phyloP scores from a whole-genome alignment of 2,113 vertebrate species.

The Leucopsar rothschildi region DNA sequence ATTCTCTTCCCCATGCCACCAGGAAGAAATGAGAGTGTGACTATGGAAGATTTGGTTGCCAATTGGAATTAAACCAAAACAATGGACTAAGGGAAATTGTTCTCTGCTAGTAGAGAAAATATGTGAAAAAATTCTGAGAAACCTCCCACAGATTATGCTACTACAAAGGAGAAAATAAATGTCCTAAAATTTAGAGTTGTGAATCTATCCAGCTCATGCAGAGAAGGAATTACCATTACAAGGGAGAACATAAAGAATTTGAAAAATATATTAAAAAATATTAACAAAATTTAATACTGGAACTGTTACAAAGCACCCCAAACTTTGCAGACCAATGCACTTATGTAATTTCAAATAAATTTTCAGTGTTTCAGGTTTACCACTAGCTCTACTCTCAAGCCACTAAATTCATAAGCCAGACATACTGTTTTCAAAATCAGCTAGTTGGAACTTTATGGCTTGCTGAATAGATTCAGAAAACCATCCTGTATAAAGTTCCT shows the following conservation, averaged over 20 bases:
- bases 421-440: background rate
- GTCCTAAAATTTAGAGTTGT: background rate
- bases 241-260: background rate
- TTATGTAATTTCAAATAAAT: background rate
- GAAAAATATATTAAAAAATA: background rate
- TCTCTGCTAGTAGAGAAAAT: background rate
- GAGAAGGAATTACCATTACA: background rate
- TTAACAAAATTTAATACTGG: background rate
- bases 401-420: background rate
- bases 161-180: background rate
- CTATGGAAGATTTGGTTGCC: background rate
- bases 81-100: background rate
- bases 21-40: background rate
- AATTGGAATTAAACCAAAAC: background rate
- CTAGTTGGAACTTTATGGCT: background rate
- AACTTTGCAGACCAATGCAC: background rate
- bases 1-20: background rate
- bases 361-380: background rate
- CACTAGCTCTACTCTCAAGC: background rate
- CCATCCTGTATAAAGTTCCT: background rate
- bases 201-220: background rate
- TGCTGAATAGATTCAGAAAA: slow-evolving; percentile 16
- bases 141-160: background rate
- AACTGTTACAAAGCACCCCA: background rate
- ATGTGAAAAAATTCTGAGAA: background rate